phyloP scores from a whole-genome alignment of 1,140 invertebrate species.

The Cecropterus lyciades region DNA sequence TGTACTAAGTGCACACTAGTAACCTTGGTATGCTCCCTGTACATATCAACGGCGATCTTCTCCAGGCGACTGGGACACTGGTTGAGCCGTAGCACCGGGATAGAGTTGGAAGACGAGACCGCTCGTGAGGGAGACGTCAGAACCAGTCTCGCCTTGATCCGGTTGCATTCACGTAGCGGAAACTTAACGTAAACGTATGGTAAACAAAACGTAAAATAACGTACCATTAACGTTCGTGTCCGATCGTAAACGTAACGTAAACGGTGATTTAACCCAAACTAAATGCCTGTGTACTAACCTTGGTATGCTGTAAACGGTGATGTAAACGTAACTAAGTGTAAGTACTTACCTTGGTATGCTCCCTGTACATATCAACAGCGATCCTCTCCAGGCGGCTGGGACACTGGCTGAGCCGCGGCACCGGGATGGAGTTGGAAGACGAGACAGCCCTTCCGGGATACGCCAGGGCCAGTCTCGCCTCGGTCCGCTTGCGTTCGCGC shows the following conservation, averaged over 20 bases:
- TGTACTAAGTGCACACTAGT: no score
- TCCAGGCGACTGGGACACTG: constrained; percentile 93
- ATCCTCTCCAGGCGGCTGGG: constrained; percentile 93
- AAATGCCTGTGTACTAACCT: constrained; percentile 43
- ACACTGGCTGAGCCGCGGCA: constrained; percentile 91
- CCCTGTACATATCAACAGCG: constrained; percentile 92
- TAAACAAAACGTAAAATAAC: no score
- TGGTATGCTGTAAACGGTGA: no score
- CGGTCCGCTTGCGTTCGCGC: constrained; percentile 93
- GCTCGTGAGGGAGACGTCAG: no score
- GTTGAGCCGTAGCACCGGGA: constrained; percentile 91
- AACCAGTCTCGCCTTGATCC: no score
- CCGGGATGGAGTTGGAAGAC: constrained; percentile 92
- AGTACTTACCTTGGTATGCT: constrained; percentile 77
- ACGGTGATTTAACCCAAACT: no score
- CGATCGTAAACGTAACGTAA: no score
- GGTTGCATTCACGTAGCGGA: no score
- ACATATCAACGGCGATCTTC: constrained; percentile 92
- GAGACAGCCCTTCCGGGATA: constrained; percentile 93
- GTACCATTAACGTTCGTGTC: no score
- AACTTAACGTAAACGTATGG: no score
- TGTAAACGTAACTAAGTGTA: no score
- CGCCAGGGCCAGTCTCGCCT: constrained; percentile 91
- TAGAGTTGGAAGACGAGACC: constrained; percentile 92
- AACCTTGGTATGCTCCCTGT: constrained; percentile 87